Conservation (phyloP, 2,797 vertebrate species). For the Staurois parvus region DNA sequence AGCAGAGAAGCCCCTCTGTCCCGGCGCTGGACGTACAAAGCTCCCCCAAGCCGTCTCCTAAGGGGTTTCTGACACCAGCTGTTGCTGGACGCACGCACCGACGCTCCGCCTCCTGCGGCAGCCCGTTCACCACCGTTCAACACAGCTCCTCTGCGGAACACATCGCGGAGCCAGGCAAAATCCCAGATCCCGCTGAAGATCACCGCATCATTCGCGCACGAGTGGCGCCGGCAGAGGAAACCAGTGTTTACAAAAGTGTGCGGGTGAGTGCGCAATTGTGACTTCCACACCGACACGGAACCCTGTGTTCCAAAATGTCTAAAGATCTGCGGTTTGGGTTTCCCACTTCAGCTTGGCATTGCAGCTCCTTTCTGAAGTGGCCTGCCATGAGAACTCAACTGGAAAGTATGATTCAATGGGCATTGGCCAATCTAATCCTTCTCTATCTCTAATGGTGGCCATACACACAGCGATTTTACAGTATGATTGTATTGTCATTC, state of each 20-base stretch:
- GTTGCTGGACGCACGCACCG: slow-evolving; percentile 80
- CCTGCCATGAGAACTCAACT: too few species aligned
- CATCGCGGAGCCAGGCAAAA: slow-evolving; percentile 37
- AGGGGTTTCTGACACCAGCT: neutral
- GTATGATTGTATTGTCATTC: too few species aligned
- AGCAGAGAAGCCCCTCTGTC: slow-evolving; percentile 88
- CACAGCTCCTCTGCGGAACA: slow-evolving; percentile 51
- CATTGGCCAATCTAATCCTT: too few species aligned
- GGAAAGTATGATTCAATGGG: too few species aligned
- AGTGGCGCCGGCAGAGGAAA: slow-evolving; percentile 86
- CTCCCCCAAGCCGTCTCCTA: slow-evolving; percentile 70
- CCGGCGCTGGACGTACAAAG: slow-evolving; percentile 80
- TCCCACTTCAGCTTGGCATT: too few species aligned
- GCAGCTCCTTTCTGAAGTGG: too few species aligned
- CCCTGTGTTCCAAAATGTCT: too few species aligned
- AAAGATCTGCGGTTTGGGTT: too few species aligned
- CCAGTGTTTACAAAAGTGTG: slow-evolving; percentile 91
- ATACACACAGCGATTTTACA: too few species aligned
- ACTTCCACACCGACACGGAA: too few species aligned
- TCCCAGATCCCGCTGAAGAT: slow-evolving; percentile 72
- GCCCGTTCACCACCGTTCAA: slow-evolving; percentile 58
- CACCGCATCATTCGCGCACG: slow-evolving; percentile 88
- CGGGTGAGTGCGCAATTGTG: slow-evolving; percentile 75
- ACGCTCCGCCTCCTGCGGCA: slow-evolving; percentile 79
- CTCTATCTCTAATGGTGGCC: too few species aligned